Conservation (phyloP, 2,888 invertebrate species). For the Eupithecia subfuscata region DNA sequence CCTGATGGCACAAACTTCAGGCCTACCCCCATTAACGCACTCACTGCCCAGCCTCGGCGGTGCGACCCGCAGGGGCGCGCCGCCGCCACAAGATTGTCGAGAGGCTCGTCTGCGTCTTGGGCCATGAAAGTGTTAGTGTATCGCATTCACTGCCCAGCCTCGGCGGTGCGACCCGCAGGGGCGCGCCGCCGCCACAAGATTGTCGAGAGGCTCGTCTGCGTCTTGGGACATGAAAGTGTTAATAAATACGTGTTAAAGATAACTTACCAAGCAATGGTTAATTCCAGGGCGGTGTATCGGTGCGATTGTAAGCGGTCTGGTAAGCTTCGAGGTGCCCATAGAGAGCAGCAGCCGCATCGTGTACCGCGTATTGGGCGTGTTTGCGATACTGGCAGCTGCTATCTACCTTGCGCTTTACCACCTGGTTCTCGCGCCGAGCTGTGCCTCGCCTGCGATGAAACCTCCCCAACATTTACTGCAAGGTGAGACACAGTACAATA, state of each 20-base stretch:
- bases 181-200: too few relatives aligned
- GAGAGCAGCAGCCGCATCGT: conserved; percentile 74
- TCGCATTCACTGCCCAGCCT: too few relatives aligned
- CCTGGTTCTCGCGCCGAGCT: conserved; percentile 88
- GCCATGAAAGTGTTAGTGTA: too few relatives aligned
- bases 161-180: too few relatives aligned
- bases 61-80: too few relatives aligned
- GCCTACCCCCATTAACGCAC: neutral
- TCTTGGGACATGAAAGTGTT: too few relatives aligned
- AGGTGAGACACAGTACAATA: conserved; percentile 68
- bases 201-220: too few relatives aligned
- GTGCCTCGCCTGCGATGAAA: conserved; percentile 87
- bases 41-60: too few relatives aligned
- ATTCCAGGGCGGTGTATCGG: conserved; percentile 80
- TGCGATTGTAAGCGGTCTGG: conserved; percentile 85
- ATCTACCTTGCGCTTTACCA: conserved; percentile 90
- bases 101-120: too few relatives aligned
- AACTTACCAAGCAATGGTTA: neutral
- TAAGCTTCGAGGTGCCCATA: conserved; percentile 73
- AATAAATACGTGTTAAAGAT: too few relatives aligned
- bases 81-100: too few relatives aligned
- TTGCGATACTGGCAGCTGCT: conserved; percentile 86
- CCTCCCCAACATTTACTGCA: conserved; percentile 86
- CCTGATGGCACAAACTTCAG: neutral
- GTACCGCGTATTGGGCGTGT: conserved; percentile 87